These are phyloP conservation scores for Myotis vivesi DNA, from an alignment of 2,797 vertebrate genomes.

Conservation along the genomic window DNA sequence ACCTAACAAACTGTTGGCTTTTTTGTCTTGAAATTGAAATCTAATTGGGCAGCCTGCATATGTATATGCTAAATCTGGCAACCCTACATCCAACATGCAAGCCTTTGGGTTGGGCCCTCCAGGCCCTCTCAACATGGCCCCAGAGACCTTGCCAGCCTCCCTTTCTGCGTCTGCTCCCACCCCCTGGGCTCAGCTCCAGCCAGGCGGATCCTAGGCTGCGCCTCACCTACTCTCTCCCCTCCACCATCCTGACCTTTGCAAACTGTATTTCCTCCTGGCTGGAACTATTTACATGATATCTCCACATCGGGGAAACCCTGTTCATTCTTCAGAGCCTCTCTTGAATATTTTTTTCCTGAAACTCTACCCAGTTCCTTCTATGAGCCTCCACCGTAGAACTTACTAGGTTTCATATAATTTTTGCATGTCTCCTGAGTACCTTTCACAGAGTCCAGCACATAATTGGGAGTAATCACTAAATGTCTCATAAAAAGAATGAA, in stretches of 20 bases:
- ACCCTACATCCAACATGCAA: background rate
- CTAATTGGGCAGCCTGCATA: background rate
- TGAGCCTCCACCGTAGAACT: background rate
- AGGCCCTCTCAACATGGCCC: background rate
- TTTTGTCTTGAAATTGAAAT: constrained; percentile 2
- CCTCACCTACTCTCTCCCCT: background rate
- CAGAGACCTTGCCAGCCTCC: background rate
- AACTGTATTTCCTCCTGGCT: background rate
- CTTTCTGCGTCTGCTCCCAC: background rate
- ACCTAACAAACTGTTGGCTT: background rate
- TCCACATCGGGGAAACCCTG: background rate
- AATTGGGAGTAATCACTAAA: background rate
- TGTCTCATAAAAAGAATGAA: constrained; percentile 35
- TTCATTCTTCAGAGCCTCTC: background rate
- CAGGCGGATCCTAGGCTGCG: background rate
- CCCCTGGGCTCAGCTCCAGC: background rate
- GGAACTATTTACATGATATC: background rate
- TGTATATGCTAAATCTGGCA: background rate
- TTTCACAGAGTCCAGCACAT: background rate
- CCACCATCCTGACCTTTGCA: background rate
- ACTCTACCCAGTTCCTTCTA: background rate
- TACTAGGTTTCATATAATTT: background rate
- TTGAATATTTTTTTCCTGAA: background rate
- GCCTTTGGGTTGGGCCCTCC: background rate
- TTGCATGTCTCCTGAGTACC: background rate